Evolutionary conservation across 2,797 vertebrate species (phyloP).

Genomic region (Odontamblyopus rebecca): DNA sequence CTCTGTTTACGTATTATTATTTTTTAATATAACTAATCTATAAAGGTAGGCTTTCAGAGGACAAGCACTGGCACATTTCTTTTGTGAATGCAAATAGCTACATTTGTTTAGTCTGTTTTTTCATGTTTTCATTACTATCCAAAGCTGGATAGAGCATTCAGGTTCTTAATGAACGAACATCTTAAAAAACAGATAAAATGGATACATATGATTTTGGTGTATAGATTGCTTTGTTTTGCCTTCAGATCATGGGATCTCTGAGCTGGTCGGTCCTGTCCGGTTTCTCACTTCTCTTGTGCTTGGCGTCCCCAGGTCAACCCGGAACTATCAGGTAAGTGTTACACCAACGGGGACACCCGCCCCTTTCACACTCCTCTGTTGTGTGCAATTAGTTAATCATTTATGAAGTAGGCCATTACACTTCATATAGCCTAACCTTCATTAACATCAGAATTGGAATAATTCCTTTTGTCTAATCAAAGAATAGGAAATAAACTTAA

Average conservation of each 20-base stretch:
- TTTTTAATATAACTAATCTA: slow-evolving; percentile 31
- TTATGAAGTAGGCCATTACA: neutral
- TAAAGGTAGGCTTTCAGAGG: slow-evolving; percentile 49
- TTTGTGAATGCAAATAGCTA: neutral
- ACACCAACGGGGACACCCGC: neutral
- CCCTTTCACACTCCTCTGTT: neutral
- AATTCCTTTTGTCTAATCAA: neutral
- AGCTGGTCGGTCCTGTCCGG: slow-evolving; percentile 39
- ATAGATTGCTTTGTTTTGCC: neutral
- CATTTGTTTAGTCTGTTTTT: too few species aligned
- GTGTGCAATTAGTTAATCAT: neutral
- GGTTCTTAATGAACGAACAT: neutral
- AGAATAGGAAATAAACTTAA: neutral
- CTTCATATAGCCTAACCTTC: neutral
- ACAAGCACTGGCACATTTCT: neutral
- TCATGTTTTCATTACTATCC: neutral
- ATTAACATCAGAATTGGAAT: neutral
- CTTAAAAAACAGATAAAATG: neutral
- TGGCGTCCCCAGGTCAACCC: slow-evolving; percentile 61
- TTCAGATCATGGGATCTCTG: slow-evolving; percentile 48
- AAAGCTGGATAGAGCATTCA: neutral
- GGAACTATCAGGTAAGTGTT: slow-evolving; percentile 52
- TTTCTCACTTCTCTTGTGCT: slow-evolving; percentile 49
- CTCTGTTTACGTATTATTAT: slow-evolving; percentile 8
- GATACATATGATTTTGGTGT: neutral